Conservation (phyloP, 2,888 invertebrate species). For the Synanthedon tipuliformis region DNA sequence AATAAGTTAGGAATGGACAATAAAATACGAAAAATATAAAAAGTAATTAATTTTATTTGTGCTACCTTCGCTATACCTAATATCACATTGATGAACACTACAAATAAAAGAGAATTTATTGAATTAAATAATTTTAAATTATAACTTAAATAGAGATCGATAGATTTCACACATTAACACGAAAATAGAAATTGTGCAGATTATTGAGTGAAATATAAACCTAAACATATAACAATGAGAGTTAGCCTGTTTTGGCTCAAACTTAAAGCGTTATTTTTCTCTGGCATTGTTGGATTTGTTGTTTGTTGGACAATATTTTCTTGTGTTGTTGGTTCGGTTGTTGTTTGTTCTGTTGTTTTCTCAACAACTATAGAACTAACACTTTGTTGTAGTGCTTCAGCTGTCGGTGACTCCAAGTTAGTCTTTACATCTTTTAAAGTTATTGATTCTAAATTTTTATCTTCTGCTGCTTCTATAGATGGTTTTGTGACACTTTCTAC, state of each 20-base stretch:
- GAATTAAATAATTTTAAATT: neutral
- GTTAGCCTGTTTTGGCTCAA: neutral
- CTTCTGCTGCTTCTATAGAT: neutral
- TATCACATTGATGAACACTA: constrained; percentile 32
- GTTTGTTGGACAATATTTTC: constrained; percentile 1
- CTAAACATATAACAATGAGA: constrained; percentile 1
- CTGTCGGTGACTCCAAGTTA: constrained; percentile 23
- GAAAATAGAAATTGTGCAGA: neutral
- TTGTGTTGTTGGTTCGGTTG: neutral
- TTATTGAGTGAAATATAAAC: neutral
- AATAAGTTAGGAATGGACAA: neutral
- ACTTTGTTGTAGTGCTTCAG: constrained; percentile 43
- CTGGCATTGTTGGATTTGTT: neutral
- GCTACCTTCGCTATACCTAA: constrained; percentile 5
- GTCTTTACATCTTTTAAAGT: constrained; percentile 4
- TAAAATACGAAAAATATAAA: neutral
- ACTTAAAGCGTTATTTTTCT: constrained; percentile 3
- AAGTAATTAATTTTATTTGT: neutral
- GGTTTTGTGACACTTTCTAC: neutral
- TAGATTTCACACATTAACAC: neutral
- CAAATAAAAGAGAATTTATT: constrained; percentile 4
- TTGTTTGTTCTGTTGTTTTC: constrained; percentile 20
- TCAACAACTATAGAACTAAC: constrained; percentile 20
- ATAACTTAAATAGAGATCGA: constrained; percentile 6
- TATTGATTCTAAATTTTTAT: neutral